A percentile compares a stretch with the other conserved stretches of the same genome.
phyloP scores from a whole-genome alignment of 2,113 vertebrate species.

The Limanda limanda region DNA sequence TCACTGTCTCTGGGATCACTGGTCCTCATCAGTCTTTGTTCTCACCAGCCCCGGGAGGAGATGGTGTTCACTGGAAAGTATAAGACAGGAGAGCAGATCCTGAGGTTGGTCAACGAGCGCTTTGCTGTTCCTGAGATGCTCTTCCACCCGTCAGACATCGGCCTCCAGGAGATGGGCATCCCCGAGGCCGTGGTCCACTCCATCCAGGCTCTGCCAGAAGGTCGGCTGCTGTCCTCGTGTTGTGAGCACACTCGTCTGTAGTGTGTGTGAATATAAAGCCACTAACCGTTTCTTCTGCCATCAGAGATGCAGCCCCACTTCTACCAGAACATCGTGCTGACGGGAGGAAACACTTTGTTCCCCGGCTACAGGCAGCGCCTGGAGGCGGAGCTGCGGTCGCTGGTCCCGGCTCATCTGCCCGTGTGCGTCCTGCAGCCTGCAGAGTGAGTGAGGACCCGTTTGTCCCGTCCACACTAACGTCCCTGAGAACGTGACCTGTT shows the following conservation, averaged over 20 bases:
- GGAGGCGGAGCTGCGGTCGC: conserved; percentile 92
- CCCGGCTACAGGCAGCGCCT: conserved; percentile 93
- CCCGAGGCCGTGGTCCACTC: conserved; percentile 95
- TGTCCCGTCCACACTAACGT: too few species aligned
- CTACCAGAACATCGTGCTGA: conserved; percentile 96
- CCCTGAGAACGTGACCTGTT: too few species aligned
- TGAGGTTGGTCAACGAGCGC: conserved; percentile 94
- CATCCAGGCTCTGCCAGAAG: conserved; percentile 93
- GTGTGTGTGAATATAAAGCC: not conserved
- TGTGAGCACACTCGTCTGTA: too few species aligned
- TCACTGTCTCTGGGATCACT: not conserved
- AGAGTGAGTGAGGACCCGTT: conserved; percentile 88
- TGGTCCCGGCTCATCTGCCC: conserved; percentile 92
- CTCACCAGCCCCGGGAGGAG: conserved; percentile 90
- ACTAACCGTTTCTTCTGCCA: conserved; percentile 35
- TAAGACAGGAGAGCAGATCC: conserved; percentile 96
- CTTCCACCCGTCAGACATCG: conserved; percentile 96
- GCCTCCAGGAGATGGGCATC: conserved; percentile 98
- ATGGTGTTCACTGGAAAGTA: conserved; percentile 97
- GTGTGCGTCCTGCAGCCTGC: conserved; percentile 90
- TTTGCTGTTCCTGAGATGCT: conserved; percentile 98
- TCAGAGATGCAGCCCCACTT: conserved; percentile 99
- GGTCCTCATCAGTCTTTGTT: not conserved
- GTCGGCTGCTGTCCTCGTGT: conserved; percentile 67
- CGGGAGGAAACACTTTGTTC: conserved; percentile 93